phyloP scores from a whole-genome alignment of 1,140 invertebrate genomes.

The Eumaeus atala region DNA sequence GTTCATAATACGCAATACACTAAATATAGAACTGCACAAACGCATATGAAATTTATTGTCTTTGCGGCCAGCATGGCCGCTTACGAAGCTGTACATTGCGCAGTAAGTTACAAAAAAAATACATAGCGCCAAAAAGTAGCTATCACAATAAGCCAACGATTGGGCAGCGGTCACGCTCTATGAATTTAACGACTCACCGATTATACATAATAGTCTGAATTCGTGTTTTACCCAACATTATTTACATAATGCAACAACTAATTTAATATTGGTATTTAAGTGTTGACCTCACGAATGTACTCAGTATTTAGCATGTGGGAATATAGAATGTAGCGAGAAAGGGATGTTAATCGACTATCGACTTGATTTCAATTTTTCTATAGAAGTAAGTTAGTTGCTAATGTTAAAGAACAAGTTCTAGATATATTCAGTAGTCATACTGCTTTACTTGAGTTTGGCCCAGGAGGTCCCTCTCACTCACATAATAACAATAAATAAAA shows the following conservation, averaged over 20 bases:
- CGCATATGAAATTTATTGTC: too few species aligned
- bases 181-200: not conserved
- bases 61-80: not conserved
- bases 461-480: too few species aligned
- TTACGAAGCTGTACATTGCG: constrained; percentile 1
- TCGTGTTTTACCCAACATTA: not conserved
- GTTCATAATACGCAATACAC: too few species aligned
- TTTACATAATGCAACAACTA: not conserved
- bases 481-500: too few species aligned
- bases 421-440: too few species aligned
- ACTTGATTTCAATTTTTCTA: too few species aligned
- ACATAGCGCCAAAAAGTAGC: not conserved
- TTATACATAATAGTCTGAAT: constrained; percentile 3
- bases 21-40: too few species aligned
- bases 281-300: constrained; percentile 3
- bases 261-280: not conserved
- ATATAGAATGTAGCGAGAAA: too few species aligned
- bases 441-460: too few species aligned
- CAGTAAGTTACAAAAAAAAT: not conserved
- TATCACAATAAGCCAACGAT: constrained; percentile 2
- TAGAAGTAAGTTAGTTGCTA: too few species aligned
- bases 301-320: not conserved
- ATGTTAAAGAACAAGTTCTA: too few species aligned
- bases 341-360: too few species aligned
- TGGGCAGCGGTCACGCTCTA: not conserved